Evolutionary conservation across 2,797 vertebrate genomes (phyloP).

Genomic region (Danio tinwini): DNA sequence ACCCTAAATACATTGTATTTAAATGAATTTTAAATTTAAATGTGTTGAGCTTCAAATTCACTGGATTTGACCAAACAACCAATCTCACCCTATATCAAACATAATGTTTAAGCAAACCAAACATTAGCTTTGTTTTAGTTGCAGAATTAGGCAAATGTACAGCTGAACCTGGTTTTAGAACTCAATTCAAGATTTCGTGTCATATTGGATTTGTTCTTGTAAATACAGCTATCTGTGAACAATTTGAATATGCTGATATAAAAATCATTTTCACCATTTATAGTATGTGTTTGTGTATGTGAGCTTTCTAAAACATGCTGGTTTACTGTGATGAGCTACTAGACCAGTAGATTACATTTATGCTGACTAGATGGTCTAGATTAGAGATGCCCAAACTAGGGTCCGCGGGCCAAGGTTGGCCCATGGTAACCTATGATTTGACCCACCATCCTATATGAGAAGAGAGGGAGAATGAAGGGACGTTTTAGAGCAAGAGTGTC

Average conservation of each 20-base stretch:
- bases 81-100: neutral
- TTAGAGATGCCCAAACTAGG: too few species aligned
- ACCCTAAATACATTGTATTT: neutral
- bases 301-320: neutral
- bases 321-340: too few species aligned
- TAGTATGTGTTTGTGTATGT: slow-evolving; percentile 12
- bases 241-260: slow-evolving; percentile 37
- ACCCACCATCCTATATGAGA: too few species aligned
- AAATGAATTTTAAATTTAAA: neutral
- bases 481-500: too few species aligned
- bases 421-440: too few species aligned
- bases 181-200: neutral
- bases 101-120: neutral
- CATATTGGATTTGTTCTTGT: slow-evolving; percentile 20
- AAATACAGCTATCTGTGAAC: slow-evolving; percentile 8
- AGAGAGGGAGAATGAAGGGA: too few species aligned
- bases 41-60: neutral
- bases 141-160: neutral
- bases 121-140: neutral
- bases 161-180: neutral
- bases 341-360: too few species aligned
- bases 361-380: neutral
- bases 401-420: too few species aligned
- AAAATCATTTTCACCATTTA: slow-evolving; percentile 39
- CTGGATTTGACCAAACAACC: neutral